Conservation (phyloP, 1,140 invertebrate genomes). For the Saccostrea glomerata region DNA sequence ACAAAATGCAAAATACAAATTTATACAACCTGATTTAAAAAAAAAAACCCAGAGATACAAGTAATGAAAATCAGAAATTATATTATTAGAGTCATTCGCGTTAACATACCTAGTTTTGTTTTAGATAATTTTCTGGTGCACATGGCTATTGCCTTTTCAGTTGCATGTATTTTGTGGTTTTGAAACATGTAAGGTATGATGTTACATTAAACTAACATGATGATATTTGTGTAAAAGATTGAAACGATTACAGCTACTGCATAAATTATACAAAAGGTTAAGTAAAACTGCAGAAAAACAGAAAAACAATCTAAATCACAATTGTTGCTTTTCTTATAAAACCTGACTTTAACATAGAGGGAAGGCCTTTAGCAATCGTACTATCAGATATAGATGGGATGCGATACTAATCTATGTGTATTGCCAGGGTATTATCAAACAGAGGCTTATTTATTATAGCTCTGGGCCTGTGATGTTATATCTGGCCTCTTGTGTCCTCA, state of each 20-base stretch:
- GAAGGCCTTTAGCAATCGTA: neutral
- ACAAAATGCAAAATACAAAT: neutral
- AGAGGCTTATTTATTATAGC: neutral
- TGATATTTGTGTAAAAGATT: neutral
- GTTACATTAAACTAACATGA: neutral
- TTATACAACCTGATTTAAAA: neutral
- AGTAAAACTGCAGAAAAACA: neutral
- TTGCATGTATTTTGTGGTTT: neutral
- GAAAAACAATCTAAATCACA: neutral
- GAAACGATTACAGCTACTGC: neutral
- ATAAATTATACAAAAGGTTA: neutral
- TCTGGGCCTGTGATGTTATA: neutral
- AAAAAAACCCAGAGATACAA: neutral
- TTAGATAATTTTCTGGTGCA: conserved; percentile 1
- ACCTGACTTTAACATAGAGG: neutral
- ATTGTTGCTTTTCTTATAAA: neutral
- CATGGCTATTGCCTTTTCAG: neutral
- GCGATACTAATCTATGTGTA: neutral
- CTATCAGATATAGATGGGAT: neutral
- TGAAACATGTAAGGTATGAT: neutral
- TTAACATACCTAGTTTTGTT: neutral
- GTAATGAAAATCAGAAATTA: neutral
- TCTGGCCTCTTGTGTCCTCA: neutral
- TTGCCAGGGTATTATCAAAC: neutral
- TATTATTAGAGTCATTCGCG: neutral